Evolutionary conservation across 2,888 invertebrate species (phyloP).

Genomic region (Epirrhoe alternata): DNA sequence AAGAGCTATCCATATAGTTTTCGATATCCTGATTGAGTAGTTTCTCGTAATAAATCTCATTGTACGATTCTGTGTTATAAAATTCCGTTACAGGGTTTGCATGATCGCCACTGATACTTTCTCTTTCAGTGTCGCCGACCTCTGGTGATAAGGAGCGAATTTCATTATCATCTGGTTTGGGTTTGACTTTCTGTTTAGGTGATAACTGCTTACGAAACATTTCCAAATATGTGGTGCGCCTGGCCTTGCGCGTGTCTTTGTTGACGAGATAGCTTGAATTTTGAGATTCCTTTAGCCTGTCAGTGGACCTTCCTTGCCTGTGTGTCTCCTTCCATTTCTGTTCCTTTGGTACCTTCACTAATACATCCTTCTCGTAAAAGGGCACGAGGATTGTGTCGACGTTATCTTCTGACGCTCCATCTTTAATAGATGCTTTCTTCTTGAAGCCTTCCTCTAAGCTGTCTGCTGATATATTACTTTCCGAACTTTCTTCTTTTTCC

Average conservation of each 20-base stretch:
- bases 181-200: conserved; percentile 45
- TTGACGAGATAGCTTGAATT: conserved; percentile 67
- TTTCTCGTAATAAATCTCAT: conserved; percentile 76
- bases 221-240: conserved; percentile 67
- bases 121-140: conserved; percentile 76
- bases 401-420: conserved; percentile 55
- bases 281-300: conserved; percentile 48
- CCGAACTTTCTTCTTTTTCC: conserved; percentile 63
- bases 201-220: conserved; percentile 73
- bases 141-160: conserved; percentile 76
- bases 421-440: conserved; percentile 51
- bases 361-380: conserved; percentile 79
- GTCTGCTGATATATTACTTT: conserved; percentile 71
- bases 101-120: conserved; percentile 65
- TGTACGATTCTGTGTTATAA: conserved; percentile 74
- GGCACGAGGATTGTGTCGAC: conserved; percentile 78
- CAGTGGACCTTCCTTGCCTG: conserved; percentile 46
- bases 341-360: conserved; percentile 72
- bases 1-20: conserved; percentile 61
- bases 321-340: conserved; percentile 53
- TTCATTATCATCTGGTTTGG: conserved; percentile 52
- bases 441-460: conserved; percentile 68
- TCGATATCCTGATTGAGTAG: conserved; percentile 62
- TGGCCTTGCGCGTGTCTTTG: conserved; percentile 56
- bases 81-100: conserved; percentile 60